Evolutionary conservation across 2,797 vertebrate genomes (phyloP), one percentile per base, ranked within the genome.

Genomic region (Melopsittacus undulatus): DNA sequence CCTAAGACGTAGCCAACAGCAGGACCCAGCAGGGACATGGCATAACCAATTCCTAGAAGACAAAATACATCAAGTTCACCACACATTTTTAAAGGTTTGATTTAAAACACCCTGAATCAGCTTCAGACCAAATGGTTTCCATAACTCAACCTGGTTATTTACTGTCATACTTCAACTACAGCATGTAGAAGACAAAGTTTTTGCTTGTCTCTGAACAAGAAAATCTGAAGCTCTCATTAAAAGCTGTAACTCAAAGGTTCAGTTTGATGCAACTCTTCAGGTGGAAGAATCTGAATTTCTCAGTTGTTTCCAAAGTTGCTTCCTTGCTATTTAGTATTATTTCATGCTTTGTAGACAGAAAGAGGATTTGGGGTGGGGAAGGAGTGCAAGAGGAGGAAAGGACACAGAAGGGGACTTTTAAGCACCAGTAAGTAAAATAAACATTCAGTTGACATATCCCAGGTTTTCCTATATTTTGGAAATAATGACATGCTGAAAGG

Each of bases 1-100:
- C 98, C 98, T 86, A 98, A 84, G 30, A 98, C 87, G 86, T 98
- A 98, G 84, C 98, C 98, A 95, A 98, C 26, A 66, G 98, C 98
- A 87, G 98, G 98, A 57, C 98, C 98, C 85, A 98, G 83, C 40
- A 98, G 66, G 54, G 98, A 98, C 98, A 98, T 98, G 23, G 97
- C 94, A 94, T 97, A 98, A 68, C 98, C 98, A 92, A 98, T 97
- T 92, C 98, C 98, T 98, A 92, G n/a, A 95, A 75, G n/a, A 79
- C 45, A 95, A 69, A 87, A 54, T 40, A 89, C 13, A 59, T 29
- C 6, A 90, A 78, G 57, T 56, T 83, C 40, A 77, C 22, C 4
- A 42, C 1, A 46, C 4, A 5, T 20, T 59, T 38, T 79, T 51
- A 18, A 45, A 27, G 9, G 5, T 27, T 21, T 34, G 45, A 62